phyloP scores from a whole-genome alignment of 2,888 invertebrate species.

The Protodeltote pygarga region DNA sequence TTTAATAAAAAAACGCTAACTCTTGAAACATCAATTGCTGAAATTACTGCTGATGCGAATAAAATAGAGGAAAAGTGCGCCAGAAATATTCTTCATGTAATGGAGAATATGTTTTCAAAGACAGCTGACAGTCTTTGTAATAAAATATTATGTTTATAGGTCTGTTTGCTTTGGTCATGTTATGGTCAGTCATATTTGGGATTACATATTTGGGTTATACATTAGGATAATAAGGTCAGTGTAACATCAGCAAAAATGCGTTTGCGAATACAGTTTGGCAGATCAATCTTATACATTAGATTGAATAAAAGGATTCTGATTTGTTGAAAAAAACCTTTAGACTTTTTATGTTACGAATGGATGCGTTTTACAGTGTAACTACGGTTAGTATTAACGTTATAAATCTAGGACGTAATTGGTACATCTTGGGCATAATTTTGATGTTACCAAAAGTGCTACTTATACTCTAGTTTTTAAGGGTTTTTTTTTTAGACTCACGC shows the following conservation, averaged over 20 bases:
- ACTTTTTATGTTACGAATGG: too few relatives aligned
- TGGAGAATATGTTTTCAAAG: slow-evolving; percentile 29
- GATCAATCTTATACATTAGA: too few relatives aligned
- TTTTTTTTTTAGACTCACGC: too few relatives aligned
- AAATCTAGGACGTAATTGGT: too few relatives aligned
- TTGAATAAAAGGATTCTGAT: too few relatives aligned
- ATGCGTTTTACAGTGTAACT: too few relatives aligned
- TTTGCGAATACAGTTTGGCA: slow-evolving; percentile 1
- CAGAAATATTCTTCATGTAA: slow-evolving; percentile 20
- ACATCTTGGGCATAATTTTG: too few relatives aligned
- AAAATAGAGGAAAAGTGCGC: slow-evolving; percentile 14
- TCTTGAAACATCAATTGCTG: slow-evolving; percentile 1
- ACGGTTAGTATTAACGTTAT: too few relatives aligned
- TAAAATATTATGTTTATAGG: slow-evolving; percentile 52
- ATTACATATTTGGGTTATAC: slow-evolving; percentile 28
- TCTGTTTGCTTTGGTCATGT: slow-evolving; percentile 44
- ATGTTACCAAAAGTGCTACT: too few relatives aligned
- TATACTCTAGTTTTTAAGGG: too few relatives aligned
- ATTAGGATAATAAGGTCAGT: slow-evolving; percentile 27
- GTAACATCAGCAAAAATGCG: slow-evolving; percentile 21
- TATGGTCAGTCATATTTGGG: slow-evolving; percentile 22
- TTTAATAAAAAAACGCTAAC: slow-evolving; percentile 24
- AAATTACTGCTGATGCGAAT: slow-evolving; percentile 27
- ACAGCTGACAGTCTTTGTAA: slow-evolving; percentile 33
- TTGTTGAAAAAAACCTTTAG: too few relatives aligned